Conservation (phyloP, 2,888 invertebrate genomes). For the Pilophorus perplexus region DNA sequence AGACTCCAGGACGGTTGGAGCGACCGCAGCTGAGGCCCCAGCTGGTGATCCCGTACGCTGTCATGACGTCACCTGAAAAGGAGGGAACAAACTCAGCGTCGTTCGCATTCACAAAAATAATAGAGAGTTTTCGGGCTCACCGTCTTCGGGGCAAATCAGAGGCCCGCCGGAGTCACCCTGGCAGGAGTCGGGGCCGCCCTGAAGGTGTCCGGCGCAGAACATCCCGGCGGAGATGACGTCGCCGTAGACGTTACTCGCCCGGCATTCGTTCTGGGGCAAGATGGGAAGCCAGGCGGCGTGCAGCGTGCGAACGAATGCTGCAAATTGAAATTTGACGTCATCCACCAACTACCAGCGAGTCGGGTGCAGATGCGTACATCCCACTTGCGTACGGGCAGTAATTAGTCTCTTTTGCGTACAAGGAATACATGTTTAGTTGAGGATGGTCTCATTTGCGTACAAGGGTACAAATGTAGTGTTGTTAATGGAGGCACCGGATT, state of each 20-base stretch:
- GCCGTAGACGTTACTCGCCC: constrained; percentile 66
- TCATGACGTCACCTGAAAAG: constrained; percentile 52
- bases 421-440: no score
- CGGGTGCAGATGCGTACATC: no score
- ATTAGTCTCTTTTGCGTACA: no score
- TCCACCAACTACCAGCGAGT: no score
- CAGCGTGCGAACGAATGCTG: constrained; percentile 64
- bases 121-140: constrained; percentile 54
- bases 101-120: no score
- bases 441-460: no score
- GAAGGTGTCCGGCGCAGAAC: constrained; percentile 76
- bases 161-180: constrained; percentile 87
- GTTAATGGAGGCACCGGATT: no score
- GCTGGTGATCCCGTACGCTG: constrained; percentile 69
- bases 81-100: no score
- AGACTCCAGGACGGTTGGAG: constrained; percentile 72
- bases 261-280: constrained; percentile 63
- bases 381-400: no score
- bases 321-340: no score
- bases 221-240: constrained; percentile 65
- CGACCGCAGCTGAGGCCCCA: constrained; percentile 76
- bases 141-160: constrained; percentile 65
- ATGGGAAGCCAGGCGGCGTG: constrained; percentile 69
- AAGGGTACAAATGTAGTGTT: no score
- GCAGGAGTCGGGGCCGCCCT: constrained; percentile 75